Evolutionary conservation across 2,113 vertebrate species (phyloP).

Genomic region (Phainopepla nitens): DNA sequence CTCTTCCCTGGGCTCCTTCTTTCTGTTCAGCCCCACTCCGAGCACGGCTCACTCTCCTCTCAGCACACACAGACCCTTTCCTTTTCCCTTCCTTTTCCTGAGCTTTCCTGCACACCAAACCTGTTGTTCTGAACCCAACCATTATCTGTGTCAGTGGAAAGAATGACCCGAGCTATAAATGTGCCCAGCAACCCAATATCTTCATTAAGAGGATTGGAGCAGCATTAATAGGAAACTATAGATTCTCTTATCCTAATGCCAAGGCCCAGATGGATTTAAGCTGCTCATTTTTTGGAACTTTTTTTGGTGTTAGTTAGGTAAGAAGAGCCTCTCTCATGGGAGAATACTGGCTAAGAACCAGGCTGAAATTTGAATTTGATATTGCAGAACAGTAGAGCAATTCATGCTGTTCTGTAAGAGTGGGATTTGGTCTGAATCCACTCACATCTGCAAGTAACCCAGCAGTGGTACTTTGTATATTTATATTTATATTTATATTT

Average conservation of each 20-base stretch:
- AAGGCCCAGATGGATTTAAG: background rate
- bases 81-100: accelerated
- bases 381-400: accelerated
- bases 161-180: constrained; percentile 61
- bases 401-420: accelerated
- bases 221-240: background rate
- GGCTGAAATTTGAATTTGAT: background rate
- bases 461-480: accelerated
- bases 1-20: accelerated
- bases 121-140: background rate
- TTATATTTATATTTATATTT: accelerated
- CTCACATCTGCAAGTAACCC: background rate
- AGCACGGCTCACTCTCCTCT: accelerated
- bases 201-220: constrained; percentile 70
- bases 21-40: accelerated
- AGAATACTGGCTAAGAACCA: accelerated
- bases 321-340: background rate
- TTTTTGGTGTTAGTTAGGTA: background rate
- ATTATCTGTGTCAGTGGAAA: constrained; percentile 8
- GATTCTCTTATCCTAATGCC: background rate
- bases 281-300: background rate
- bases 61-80: accelerated
- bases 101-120: background rate
- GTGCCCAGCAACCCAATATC: constrained; percentile 1
- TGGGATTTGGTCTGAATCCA: accelerated